A percentile compares a stretch with the other conserved stretches of the same genome.
phyloP scores from a whole-genome alignment of 2,113 vertebrate species.

The Eonycteris spelaea region DNA sequence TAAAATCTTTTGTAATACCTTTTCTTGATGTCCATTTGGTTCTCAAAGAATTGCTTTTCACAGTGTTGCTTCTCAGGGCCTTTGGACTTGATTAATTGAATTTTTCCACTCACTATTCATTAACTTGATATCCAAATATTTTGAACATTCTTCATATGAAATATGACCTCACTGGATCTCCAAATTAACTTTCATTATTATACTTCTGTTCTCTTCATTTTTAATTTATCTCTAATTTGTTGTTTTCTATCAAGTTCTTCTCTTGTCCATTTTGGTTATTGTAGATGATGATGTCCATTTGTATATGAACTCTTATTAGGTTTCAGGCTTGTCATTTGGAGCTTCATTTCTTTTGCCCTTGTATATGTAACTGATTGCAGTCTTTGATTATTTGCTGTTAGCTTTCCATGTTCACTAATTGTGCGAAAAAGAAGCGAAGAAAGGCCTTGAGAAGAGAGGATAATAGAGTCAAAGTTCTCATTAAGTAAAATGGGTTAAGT shows the following conservation, averaged over 20 bases:
- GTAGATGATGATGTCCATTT: conserved; percentile 19
- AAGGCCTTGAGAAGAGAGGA: conserved; percentile 30
- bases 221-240: conserved; percentile 70
- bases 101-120: conserved; percentile 73
- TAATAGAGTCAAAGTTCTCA: conserved; percentile 53
- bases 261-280: conserved; percentile 51
- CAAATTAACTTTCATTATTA: conserved; percentile 71
- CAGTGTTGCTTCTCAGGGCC: background rate
- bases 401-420: conserved; percentile 56
- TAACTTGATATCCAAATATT: conserved; percentile 75
- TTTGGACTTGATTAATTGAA: conserved; percentile 63
- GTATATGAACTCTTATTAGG: conserved; percentile 47
- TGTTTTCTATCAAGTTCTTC: conserved; percentile 52
- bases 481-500: conserved; percentile 37
- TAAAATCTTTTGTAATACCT: conserved; percentile 22
- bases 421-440: conserved; percentile 44
- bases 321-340: conserved; percentile 2
- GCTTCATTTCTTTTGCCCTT: conserved; percentile 21
- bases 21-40: conserved; percentile 55
- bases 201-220: conserved; percentile 68
- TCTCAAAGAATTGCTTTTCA: background rate
- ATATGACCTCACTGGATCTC: conserved; percentile 52
- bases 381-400: conserved; percentile 50
- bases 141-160: conserved; percentile 67
- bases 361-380: background rate